Evolutionary conservation across 2,888 invertebrate genomes (phyloP), one percentile per base, ranked within the genome.

Genomic region (Himalopsyche kuldschensis): DNA sequence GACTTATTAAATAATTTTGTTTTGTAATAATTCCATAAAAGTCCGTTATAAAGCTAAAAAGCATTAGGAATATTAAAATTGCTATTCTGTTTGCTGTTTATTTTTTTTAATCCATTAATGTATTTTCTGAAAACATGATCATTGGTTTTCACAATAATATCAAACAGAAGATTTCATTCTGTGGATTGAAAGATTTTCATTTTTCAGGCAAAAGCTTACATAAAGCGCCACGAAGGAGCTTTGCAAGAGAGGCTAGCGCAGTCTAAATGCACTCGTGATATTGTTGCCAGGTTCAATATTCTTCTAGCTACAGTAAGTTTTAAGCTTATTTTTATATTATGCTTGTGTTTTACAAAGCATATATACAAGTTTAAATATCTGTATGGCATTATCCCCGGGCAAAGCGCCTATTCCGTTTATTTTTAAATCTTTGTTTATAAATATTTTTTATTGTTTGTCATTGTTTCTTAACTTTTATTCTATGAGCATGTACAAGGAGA

Each of bases 211-310:
- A 97, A 97, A 89, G 93, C 94, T 30, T 98, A 97, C 89, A 95
- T 98, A 77, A 96, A 96, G 87, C 94, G 95, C 77, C 97, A 98
- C 89, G 97, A 98, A 89, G 98, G 98, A 0, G 97, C 95, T 87
- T 91, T 98, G 80, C 97, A 97, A 88, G 97, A 97, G 88, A 91
- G 97, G 85, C 92, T 97, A 85, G 97, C 97, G n/a, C 96, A 97
- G 90, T 97, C 96, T 85, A 95, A 95, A 89, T 96, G 95, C 87
- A 97, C 97, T 3, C 93, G 94, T 88, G 97, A 98, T 89, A 95
- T 96, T 87, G 93, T 97, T 87, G 97, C 97, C 6, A 93, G 97
- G 87, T 95, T 96, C 90, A 96, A 96, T 88, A 95, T 97, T 87
- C 91, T 96, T 85, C 90, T 97, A 86, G 93, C 95, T 85, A 94